Conservation (phyloP, 2,113 vertebrate species). For the Corydoras sp. region DNA sequence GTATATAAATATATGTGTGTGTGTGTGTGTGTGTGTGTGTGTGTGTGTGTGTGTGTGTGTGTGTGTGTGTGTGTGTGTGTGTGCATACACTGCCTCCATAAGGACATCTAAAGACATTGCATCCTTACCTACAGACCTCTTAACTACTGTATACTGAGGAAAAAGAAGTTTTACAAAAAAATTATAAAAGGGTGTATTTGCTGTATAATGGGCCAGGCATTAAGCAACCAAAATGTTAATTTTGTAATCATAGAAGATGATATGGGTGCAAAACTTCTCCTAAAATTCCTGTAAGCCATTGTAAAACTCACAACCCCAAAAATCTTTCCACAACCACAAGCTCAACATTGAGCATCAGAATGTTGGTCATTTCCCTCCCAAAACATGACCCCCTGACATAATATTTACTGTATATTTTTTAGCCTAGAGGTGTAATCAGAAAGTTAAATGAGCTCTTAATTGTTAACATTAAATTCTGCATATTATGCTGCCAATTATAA, state of each 20-base stretch:
- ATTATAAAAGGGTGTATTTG: background rate
- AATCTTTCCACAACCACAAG: conserved; percentile 23
- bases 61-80: too few relatives aligned
- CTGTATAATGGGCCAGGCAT: conserved; percentile 1
- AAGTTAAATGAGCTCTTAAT: conserved; percentile 19
- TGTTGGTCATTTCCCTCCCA: conserved; percentile 17
- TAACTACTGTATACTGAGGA: background rate
- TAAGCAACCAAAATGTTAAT: background rate
- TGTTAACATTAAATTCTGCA: conserved; percentile 23
- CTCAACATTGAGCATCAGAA: conserved; percentile 17
- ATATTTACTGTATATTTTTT: too few relatives aligned
- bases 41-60: too few relatives aligned
- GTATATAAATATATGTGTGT: too few relatives aligned
- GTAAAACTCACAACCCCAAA: conserved; percentile 9
- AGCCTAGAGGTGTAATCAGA: too few relatives aligned
- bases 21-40: too few relatives aligned
- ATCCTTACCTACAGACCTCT: background rate
- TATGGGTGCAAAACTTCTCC: background rate
- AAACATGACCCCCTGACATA: background rate
- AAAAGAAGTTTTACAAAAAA: too few relatives aligned
- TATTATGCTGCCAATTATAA: conserved; percentile 5
- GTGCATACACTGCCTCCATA: too few relatives aligned
- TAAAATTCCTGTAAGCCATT: conserved; percentile 16
- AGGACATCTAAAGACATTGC: too few relatives aligned
- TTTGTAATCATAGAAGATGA: conserved; percentile 1